Base-by-base conservation (phyloP, 2,113 vertebrate species). In the Stomatorhinus ivindoensis region DNA sequence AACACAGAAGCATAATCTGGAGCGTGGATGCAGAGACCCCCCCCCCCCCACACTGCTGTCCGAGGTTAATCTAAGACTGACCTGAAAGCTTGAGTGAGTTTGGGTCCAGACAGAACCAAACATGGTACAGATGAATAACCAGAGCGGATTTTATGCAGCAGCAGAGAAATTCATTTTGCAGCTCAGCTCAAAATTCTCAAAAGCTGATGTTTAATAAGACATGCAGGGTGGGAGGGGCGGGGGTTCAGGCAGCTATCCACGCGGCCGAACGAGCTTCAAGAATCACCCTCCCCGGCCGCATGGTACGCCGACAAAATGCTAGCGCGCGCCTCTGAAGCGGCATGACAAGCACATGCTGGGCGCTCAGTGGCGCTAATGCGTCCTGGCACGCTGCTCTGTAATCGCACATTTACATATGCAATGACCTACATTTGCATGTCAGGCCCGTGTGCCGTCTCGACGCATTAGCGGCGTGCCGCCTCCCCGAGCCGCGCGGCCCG, bases 351-450 rank as follows among this genome's bases (percentile, higher is more conserved):
- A 95, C 98, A 97, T 97, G 98, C 98, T 98, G 98, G 97, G 98
- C 97, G 97, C 96, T 97, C 96, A 97, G 97, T 97, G 97, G 97
- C 92, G 94, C 97, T 99, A 99, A 99, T 99, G 97, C 97, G 97
- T 97, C 96, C 97, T 99, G 98, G 98, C 98, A 97, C 97, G 97
- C 96, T 95, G 96, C 97, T 97, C 96, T 96, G 96, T 99, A 99
- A 99, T 99, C 97, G 97, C 98, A 98, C 98, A 99, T 99, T 99
- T 99, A 98, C 98, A 99, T 99, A 99, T 99, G 98, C 98, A 99
- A 99, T 99, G 98, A 99, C 98, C 98, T 99, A 99, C 96, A 99
- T 99, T 97, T 99, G 98, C 98, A 99, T 99, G 98, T 99, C 98
- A 99, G 98, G 97, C 98, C 73, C 97, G 96, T 97, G 97, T 97